Percentiles rank a stretch among this genome's conserved stretches.
Evolutionary conservation across 2,888 invertebrate species (phyloP).

Genomic region (Platycheirus albimanus): DNA sequence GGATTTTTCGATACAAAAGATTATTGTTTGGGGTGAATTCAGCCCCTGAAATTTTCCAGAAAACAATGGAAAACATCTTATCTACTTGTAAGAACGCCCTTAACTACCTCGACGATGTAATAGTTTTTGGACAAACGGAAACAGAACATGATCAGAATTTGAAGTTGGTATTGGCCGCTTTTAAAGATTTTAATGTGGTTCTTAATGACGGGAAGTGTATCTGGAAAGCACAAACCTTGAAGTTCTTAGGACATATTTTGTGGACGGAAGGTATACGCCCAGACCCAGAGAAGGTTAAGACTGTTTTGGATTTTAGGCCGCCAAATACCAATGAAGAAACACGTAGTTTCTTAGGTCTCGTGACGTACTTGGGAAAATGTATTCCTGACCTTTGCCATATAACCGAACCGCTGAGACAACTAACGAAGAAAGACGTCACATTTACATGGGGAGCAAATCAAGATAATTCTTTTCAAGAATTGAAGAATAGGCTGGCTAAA

Average conservation of each 20-base stretch:
- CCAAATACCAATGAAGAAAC: conserved; percentile 57
- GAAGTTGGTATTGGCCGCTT: conserved; percentile 72
- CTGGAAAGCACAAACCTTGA: conserved; percentile 54
- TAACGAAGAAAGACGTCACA: conserved; percentile 51
- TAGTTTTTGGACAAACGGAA: conserved; percentile 76
- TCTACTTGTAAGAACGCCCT: conserved; percentile 75
- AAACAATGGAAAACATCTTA: conserved; percentile 74
- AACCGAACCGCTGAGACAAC: conserved; percentile 48
- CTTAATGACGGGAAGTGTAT: conserved; percentile 76
- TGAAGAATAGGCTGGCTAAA: conserved; percentile 12
- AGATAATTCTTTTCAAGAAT: conserved; percentile 43
- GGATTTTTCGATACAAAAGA: conserved; percentile 77
- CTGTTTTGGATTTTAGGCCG: conserved; percentile 44
- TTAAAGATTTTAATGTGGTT: conserved; percentile 74
- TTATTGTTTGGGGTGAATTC: conserved; percentile 80
- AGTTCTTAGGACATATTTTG: conserved; percentile 49
- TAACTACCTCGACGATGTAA: conserved; percentile 76
- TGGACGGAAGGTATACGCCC: conserved; percentile 8
- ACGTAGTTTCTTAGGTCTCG: conserved; percentile 59
- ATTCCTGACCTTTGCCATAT: conserved; percentile 57
- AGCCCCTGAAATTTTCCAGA: conserved; percentile 31
- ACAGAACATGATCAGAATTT: conserved; percentile 76
- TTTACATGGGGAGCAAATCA: conserved; percentile 60
- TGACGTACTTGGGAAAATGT: conserved; percentile 66
- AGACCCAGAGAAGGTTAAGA: conserved; percentile 45